Base-by-base conservation (phyloP, 2,113 vertebrate genomes). In the Amblyornis subalaris region DNA sequence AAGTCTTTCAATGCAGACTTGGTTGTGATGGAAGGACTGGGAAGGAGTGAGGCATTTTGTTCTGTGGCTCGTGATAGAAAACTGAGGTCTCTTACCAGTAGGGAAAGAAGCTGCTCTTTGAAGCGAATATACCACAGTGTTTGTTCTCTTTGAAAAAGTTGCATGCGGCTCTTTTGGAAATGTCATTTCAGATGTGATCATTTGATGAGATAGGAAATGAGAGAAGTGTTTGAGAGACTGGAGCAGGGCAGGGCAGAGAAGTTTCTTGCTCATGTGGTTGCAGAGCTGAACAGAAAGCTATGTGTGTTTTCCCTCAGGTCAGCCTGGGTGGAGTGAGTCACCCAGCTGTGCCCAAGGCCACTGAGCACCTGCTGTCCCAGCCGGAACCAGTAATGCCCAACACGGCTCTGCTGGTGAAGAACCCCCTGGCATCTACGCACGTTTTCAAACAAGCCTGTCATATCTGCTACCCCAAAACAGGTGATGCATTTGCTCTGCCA, bases 381-480 rank as follows among this genome's bases (percentile, higher is more conserved):
- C 94, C 96, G 5, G 96, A 96, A 97, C 96, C 87, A 73, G 92
- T 93, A 92, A 96, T 96, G 91, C 95, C 97, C 77, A 98, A 98
- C 93, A 98, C 99, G 8, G 98, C 99, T 55, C 94, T 99, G 94
- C 98, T 99, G 87, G 99, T 99, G 96, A 98, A 99, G 97, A 98
- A 99, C 88, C 98, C 99, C 2, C 93, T 99, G 93, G 98, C 98
- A 7, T 93, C 98, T 93, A 99, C 98, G 47, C 99, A 99, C 0
- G 86, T 99, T 73, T 99, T 99, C 97, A 98, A 98, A 96, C 99
- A 98, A 97, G 99, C 99, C 77, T 99, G 99, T 96, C 97, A 98
- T 31, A 94, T 97, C 86, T 99, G 99, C 97, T 99, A 98, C 85
- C 98, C 99, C 54, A 98, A 99, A 97, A 99, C 99, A 99, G 99